A percentile compares a stretch with the other conserved stretches of the same genome.
These are phyloP conservation scores for Ormia ochracea DNA, from an alignment of 2,888 invertebrate genomes.

Conservation along the genomic window DNA sequence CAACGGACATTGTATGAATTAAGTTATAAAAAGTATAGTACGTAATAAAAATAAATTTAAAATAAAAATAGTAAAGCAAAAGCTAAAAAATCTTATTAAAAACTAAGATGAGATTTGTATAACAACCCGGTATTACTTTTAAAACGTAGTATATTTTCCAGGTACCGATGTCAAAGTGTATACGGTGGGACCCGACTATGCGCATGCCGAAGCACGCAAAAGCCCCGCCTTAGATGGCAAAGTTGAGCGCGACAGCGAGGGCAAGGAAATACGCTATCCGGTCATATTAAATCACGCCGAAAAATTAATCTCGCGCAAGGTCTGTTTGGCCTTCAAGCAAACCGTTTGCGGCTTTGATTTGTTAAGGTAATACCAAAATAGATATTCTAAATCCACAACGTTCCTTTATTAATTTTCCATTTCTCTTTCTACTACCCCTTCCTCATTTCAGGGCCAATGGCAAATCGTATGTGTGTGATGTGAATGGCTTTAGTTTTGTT, in stretches of 20 bases:
- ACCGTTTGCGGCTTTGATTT: constrained; percentile 99
- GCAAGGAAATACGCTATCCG: constrained; percentile 98
- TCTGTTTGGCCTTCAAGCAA: constrained; percentile 97
- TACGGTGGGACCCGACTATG: constrained; percentile 99
- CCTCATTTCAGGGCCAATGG: constrained; percentile 90
- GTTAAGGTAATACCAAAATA: constrained; percentile 84
- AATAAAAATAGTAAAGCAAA: constrained; percentile 31
- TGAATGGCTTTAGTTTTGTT: constrained; percentile 99
- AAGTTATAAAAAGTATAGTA: neutral
- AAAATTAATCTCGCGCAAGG: constrained; percentile 97
- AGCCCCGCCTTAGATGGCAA: constrained; percentile 99
- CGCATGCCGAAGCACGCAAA: constrained; percentile 99
- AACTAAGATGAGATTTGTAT: constrained; percentile 62
- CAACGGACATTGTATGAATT: constrained; percentile 6
- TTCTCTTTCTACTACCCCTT: neutral
- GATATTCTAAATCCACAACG: neutral
- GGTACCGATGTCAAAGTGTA: constrained; percentile 90
- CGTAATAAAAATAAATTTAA: neutral
- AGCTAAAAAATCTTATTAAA: constrained; percentile 65
- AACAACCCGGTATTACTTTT: constrained; percentile 77
- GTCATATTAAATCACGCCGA: constrained; percentile 98
- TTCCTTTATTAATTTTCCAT: neutral
- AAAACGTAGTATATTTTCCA: constrained; percentile 78
- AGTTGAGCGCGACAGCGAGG: constrained; percentile 98
- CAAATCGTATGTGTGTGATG: constrained; percentile 99